Base-by-base conservation (phyloP, 2,888 invertebrate species). In the Byasa hedistus region DNA sequence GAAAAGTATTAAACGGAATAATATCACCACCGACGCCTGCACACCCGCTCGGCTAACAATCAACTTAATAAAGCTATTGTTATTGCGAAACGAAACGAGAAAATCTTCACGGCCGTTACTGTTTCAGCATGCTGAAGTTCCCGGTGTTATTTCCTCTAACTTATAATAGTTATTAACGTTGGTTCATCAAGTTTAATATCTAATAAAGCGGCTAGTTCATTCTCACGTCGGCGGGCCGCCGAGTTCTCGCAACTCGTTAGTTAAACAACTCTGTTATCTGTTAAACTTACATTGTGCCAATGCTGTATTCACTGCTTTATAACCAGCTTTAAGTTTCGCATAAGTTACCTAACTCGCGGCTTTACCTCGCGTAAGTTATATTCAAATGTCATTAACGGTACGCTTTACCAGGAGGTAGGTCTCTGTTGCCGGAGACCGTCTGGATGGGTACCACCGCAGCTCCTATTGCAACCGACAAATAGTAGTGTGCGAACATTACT, bases 101-200 rank as follows among this genome's bases (percentile, higher is more conserved):
- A 54, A 54, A 22, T 23, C 22, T 22, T 21, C 8, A 54, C 21
- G 21, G 21, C 52, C 52, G 52, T 15, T 54, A 22, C 51, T 12
- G 59, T 51, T 27, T 54, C 54, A 64, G 22, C 36, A 2, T n/a
- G 32, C 17, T 19, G 39, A 58, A 54, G 10, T 64, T 24, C 12
- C 3, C 27, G 21, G 21, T 54, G 48, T n/a, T 39, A 55, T 55
- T 32, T 52, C 52, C 24, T 36, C 39, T 5, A 39, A 64, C 24
- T 65, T 55, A 56, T 55, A 44, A 65, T 65, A 61, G 60, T 65
- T 52, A 57, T 55, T 44, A 56, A 65, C n/a, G 23, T 27, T 48
- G 36, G 22, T 57, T 56, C 54, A 23, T 61, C 54, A n/a, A 21
- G 22, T 65, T 61, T 61, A 57, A 61, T 61, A 57, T 52, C 51